A percentile compares a stretch with the other conserved stretches of the same genome.
Evolutionary conservation across 2,113 vertebrate species (phyloP).

Genomic region (Lethenteron reissneri): DNA sequence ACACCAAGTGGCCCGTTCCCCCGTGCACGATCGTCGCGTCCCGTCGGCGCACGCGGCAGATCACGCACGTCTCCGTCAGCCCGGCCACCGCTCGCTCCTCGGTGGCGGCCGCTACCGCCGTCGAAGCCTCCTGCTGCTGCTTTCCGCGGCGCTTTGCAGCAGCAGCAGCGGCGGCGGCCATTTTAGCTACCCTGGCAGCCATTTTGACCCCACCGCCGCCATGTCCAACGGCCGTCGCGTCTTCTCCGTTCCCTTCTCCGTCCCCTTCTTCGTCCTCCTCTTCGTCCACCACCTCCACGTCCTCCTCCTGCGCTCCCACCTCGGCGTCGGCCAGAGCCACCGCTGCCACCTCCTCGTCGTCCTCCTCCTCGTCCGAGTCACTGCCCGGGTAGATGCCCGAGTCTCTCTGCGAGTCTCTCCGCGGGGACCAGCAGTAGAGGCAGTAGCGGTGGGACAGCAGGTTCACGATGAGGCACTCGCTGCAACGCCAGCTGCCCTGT

Average conservation of each 20-base stretch:
- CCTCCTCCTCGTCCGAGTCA: background rate
- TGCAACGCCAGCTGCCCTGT: conserved; percentile 2
- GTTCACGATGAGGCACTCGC: conserved; percentile 3
- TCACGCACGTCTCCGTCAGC: background rate
- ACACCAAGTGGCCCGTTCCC: background rate
- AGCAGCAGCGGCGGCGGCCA: background rate
- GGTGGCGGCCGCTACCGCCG: background rate
- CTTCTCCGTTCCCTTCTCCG: too few relatives aligned
- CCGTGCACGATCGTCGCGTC: conserved; percentile 1
- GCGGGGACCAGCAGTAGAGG: conserved; percentile 5
- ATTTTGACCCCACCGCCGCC: too few relatives aligned
- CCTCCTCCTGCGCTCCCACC: background rate
- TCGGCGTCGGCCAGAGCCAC: background rate
- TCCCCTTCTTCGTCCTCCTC: too few relatives aligned
- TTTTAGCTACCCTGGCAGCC: too few relatives aligned
- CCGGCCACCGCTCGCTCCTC: background rate
- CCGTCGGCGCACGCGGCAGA: conserved; percentile 2
- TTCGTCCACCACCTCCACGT: background rate
- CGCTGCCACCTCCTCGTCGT: background rate
- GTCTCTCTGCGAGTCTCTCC: background rate
- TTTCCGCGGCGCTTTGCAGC: background rate
- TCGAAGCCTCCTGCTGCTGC: background rate
- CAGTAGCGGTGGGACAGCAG: conserved; percentile 5
- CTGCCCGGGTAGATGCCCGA: background rate
- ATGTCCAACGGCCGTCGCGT: too few relatives aligned